These are phyloP conservation scores for Chrysotoxum bicinctum DNA, from an alignment of 2,888 invertebrate species.

Conservation along the genomic window DNA sequence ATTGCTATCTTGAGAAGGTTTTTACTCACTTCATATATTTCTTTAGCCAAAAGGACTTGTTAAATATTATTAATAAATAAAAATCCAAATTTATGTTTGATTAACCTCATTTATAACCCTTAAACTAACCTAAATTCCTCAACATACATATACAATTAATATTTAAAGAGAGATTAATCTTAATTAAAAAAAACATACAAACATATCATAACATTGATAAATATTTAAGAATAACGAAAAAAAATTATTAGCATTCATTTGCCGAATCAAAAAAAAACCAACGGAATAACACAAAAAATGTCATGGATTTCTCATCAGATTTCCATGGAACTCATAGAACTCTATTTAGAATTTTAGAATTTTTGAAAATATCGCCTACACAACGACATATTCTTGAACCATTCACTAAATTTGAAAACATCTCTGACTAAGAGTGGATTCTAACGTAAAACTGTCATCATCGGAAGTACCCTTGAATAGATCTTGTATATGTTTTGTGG, in stretches of 20 bases:
- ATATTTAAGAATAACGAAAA: not conserved
- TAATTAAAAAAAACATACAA: not conserved
- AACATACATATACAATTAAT: not conserved
- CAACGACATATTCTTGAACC: not conserved
- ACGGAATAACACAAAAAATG: constrained; percentile 15
- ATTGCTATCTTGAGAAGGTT: not conserved
- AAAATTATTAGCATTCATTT: constrained; percentile 15
- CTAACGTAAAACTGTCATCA: constrained; percentile 43
- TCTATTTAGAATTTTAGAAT: constrained; percentile 48
- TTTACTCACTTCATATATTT: not conserved
- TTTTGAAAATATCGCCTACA: constrained; percentile 29
- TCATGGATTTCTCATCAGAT: constrained; percentile 53
- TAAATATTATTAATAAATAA: not conserved
- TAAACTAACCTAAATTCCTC: constrained; percentile 18
- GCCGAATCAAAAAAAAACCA: not conserved
- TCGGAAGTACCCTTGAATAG: constrained; percentile 27
- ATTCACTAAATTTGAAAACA: constrained; percentile 23
- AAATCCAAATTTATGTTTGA: not conserved
- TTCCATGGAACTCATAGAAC: constrained; percentile 51
- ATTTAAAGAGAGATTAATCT: constrained; percentile 33
- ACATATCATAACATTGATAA: not conserved
- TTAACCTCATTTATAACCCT: not conserved
- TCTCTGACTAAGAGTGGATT: constrained; percentile 53
- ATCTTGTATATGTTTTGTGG: constrained; percentile 33
- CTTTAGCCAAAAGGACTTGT: not conserved